These are phyloP conservation scores for Rhea pennata DNA, from an alignment of 2,113 vertebrate species.

Conservation along the genomic window DNA sequence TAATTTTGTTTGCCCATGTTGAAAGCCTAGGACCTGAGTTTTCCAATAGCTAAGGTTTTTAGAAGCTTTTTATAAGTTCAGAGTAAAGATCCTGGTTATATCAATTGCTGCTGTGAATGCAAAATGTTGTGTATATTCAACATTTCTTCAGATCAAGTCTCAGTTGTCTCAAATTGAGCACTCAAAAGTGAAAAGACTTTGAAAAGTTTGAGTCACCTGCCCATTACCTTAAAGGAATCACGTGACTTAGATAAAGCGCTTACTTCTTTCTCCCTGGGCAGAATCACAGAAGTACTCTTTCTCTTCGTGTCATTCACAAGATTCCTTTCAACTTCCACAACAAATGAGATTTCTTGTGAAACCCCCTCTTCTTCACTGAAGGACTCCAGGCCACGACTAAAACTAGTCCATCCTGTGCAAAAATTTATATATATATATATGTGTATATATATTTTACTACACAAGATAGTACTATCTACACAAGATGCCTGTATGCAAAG, in stretches of 20 bases:
- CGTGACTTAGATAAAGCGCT: neutral
- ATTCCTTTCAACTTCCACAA: neutral
- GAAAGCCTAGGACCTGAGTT: neutral
- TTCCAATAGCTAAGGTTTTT: neutral
- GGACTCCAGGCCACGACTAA: neutral
- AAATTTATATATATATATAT: too few species aligned
- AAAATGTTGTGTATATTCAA: neutral
- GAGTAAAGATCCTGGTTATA: neutral
- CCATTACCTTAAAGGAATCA: neutral
- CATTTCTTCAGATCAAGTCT: neutral
- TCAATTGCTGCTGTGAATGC: neutral
- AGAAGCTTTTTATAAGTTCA: neutral
- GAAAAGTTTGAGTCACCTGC: neutral
- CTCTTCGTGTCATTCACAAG: neutral
- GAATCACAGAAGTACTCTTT: neutral
- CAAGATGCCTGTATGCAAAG: neutral
- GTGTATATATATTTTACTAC: too few species aligned
- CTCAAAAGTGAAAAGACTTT: neutral
- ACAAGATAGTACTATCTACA: too few species aligned
- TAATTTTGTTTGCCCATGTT: conserved; percentile 37
- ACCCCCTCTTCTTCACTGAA: neutral
- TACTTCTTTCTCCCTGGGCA: neutral
- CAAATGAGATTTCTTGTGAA: neutral
- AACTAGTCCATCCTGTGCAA: neutral
- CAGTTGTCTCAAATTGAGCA: neutral